phyloP scores from a whole-genome alignment of 2,113 vertebrate genomes.

The Elaphurus davidianus region DNA sequence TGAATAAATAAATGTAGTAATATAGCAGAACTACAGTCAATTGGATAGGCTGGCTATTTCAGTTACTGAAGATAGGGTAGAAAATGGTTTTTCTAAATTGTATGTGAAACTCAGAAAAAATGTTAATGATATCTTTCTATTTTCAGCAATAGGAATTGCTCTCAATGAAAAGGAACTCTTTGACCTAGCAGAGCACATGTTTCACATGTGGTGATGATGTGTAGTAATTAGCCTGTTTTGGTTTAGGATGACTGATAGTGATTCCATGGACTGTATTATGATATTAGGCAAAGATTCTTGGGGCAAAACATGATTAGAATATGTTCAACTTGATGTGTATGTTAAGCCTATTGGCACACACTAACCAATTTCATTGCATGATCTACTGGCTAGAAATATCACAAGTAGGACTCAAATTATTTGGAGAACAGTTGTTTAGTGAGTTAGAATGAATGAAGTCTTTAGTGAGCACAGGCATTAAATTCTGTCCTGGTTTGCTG shows the following conservation, averaged over 20 bases:
- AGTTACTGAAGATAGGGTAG: neutral
- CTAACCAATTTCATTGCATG: constrained; percentile 79
- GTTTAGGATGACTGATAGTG: neutral
- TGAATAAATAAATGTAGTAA: neutral
- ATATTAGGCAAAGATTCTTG: constrained; percentile 67
- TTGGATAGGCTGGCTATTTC: neutral
- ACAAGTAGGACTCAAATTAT: constrained; percentile 79
- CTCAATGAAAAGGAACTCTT: neutral
- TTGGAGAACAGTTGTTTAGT: constrained; percentile 83
- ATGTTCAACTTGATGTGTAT: constrained; percentile 74
- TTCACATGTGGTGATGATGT: neutral
- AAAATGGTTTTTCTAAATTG: neutral
- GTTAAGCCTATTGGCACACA: constrained; percentile 78
- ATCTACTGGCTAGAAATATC: constrained; percentile 81
- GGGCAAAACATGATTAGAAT: constrained; percentile 70
- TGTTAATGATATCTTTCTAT: neutral
- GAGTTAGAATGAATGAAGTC: constrained; percentile 85
- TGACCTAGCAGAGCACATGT: neutral
- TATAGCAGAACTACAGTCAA: neutral
- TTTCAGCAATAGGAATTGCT: neutral
- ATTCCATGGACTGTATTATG: constrained; percentile 56
- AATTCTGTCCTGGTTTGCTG: constrained; percentile 80
- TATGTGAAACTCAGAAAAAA: neutral
- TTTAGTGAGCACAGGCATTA: constrained; percentile 80
- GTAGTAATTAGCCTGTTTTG: neutral